These are phyloP conservation scores for Marronus borbonicus DNA, from an alignment of 2,888 invertebrate species.

Conservation along the genomic window DNA sequence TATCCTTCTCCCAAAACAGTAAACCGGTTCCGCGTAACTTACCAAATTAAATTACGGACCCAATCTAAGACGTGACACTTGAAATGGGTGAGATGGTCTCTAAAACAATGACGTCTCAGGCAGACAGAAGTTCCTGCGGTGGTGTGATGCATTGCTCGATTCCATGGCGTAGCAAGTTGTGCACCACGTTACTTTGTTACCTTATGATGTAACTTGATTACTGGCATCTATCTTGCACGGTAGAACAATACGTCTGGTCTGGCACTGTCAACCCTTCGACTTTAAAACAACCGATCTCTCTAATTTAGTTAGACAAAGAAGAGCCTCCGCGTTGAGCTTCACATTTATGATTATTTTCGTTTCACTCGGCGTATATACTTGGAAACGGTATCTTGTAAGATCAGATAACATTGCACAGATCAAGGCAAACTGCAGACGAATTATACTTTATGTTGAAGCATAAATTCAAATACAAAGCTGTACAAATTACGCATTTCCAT, in stretches of 20 bases:
- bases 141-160: constrained; percentile 52
- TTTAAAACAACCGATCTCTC: constrained; percentile 23
- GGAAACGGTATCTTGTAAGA: no score
- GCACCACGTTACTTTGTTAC: constrained; percentile 50
- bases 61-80: constrained; percentile 50
- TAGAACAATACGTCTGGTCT: constrained; percentile 24
- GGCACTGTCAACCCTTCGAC: constrained; percentile 23
- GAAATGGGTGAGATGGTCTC: constrained; percentile 50
- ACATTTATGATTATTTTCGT: no score
- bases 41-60: constrained; percentile 49
- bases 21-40: constrained; percentile 44
- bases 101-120: constrained; percentile 49
- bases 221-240: constrained; percentile 47
- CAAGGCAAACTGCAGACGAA: no score
- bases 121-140: constrained; percentile 51
- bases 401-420: no score
- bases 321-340: not conserved
- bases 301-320: constrained; percentile 26
- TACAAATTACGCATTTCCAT: no score
- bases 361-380: no score
- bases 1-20: constrained; percentile 44
- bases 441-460: no score
- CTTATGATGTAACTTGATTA: constrained; percentile 50
- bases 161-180: constrained; percentile 46
- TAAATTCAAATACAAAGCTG: no score